These are phyloP conservation scores for Epinephelus moara DNA, from an alignment of 2,113 vertebrate species.

Conservation along the genomic window DNA sequence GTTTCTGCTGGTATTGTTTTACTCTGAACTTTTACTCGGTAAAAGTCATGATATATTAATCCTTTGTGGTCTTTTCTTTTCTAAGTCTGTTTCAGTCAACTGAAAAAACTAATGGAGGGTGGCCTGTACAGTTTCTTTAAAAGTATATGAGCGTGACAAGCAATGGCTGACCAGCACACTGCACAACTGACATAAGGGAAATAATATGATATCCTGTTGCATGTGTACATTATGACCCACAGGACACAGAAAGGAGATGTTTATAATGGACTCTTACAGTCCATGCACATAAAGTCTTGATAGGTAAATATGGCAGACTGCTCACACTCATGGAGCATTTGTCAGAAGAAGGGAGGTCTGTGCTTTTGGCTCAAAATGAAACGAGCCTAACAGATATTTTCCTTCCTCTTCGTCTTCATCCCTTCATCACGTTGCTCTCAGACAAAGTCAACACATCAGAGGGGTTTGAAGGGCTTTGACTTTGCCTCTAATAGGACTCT, in stretches of 20 bases:
- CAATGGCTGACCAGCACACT: neutral
- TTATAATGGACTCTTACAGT: neutral
- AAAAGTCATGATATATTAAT: neutral
- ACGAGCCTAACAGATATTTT: neutral
- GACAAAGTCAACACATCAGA: neutral
- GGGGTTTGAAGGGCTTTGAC: neutral
- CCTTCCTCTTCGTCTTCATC: neutral
- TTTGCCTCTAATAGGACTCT: neutral
- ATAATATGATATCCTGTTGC: neutral
- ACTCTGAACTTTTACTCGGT: too few species aligned
- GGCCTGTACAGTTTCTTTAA: neutral
- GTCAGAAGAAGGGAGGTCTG: neutral
- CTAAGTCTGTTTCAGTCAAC: neutral
- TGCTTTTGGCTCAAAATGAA: slow-evolving; percentile 6
- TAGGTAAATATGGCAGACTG: neutral
- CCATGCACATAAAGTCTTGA: neutral
- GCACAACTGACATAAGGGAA: neutral
- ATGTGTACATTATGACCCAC: neutral
- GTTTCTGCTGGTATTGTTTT: too few species aligned
- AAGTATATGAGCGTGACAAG: neutral
- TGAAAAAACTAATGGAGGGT: neutral
- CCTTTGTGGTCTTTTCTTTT: neutral
- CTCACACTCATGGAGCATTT: neutral
- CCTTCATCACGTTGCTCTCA: neutral
- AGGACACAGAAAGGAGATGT: neutral